These are phyloP conservation scores for Caranx ignobilis DNA, from an alignment of 2,113 vertebrate species.

Conservation along the genomic window DNA sequence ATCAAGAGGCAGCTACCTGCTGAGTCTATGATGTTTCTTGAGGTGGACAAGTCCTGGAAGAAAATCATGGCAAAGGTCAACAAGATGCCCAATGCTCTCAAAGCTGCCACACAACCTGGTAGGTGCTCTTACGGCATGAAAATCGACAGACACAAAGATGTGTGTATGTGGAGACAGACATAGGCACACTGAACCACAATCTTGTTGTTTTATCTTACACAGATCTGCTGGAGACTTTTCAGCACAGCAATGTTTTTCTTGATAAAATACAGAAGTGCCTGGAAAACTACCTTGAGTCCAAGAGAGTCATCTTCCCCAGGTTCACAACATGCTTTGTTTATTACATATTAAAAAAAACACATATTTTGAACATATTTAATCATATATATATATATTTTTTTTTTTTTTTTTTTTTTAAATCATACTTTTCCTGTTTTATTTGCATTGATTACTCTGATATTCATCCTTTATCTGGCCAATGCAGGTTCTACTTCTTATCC, in stretches of 20 bases:
- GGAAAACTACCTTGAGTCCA: slow-evolving; percentile 90
- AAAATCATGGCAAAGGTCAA: slow-evolving; percentile 88
- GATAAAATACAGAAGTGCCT: slow-evolving; percentile 92
- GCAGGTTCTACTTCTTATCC: slow-evolving; percentile 91
- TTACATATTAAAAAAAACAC: neutral
- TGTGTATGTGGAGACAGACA: neutral
- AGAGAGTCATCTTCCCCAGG: slow-evolving; percentile 89
- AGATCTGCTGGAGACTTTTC: slow-evolving; percentile 89
- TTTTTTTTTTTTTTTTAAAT: neutral
- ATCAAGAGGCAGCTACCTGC: slow-evolving; percentile 87
- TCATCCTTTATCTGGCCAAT: neutral
- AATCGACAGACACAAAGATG: neutral
- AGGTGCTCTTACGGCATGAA: slow-evolving; percentile 16
- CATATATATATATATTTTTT: neutral
- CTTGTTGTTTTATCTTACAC: slow-evolving; percentile 22
- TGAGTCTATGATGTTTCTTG: slow-evolving; percentile 90
- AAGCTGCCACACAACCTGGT: slow-evolving; percentile 86
- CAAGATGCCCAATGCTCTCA: slow-evolving; percentile 83
- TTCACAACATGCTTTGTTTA: slow-evolving; percentile 45
- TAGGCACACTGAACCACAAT: too few species aligned
- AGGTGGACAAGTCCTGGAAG: slow-evolving; percentile 91
- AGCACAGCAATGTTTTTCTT: slow-evolving; percentile 87
- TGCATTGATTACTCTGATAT: slow-evolving; percentile 1
- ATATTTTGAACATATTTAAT: neutral
- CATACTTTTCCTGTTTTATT: neutral